A percentile compares a stretch with the other conserved stretches of the same genome.
Conservation (phyloP, 2,888 invertebrate genomes). For the Hyposoter dolosus region DNA sequence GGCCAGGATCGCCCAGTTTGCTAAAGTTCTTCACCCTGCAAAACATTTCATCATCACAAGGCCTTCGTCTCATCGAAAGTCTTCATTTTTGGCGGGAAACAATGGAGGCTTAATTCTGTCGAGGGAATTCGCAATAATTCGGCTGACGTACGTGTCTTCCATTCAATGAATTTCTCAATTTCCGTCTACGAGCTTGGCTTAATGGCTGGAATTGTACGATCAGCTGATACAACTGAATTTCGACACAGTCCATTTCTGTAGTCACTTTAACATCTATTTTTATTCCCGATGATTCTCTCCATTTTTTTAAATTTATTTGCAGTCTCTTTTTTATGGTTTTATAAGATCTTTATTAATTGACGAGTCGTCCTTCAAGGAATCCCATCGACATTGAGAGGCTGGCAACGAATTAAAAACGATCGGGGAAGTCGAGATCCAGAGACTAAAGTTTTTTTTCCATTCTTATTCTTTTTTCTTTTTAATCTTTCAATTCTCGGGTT, state of each 20-base stretch:
- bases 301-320: neutral
- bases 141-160: neutral
- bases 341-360: constrained; percentile 27
- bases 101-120: neutral
- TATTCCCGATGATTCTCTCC: neutral
- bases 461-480: neutral
- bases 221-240: constrained; percentile 8
- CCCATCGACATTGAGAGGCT: constrained; percentile 39
- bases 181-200: neutral
- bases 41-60: constrained; percentile 17
- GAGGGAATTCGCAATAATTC: neutral
- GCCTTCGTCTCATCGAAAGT: neutral
- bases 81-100: neutral
- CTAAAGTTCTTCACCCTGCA: constrained; percentile 5
- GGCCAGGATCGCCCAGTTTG: neutral
- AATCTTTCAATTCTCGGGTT: constrained; percentile 26
- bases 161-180: constrained; percentile 6
- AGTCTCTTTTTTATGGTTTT: neutral
- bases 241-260: neutral
- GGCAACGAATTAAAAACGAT: constrained; percentile 8
- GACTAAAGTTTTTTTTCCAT: neutral
- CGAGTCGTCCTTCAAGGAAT: constrained; percentile 40
- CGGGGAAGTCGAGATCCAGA: constrained; percentile 34
- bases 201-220: neutral
- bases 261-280: constrained; percentile 1